Percentiles rank a stretch among this genome's conserved stretches.
Evolutionary conservation across 2,888 invertebrate species (phyloP).

Genomic region (Caradrina clavipalpis): DNA sequence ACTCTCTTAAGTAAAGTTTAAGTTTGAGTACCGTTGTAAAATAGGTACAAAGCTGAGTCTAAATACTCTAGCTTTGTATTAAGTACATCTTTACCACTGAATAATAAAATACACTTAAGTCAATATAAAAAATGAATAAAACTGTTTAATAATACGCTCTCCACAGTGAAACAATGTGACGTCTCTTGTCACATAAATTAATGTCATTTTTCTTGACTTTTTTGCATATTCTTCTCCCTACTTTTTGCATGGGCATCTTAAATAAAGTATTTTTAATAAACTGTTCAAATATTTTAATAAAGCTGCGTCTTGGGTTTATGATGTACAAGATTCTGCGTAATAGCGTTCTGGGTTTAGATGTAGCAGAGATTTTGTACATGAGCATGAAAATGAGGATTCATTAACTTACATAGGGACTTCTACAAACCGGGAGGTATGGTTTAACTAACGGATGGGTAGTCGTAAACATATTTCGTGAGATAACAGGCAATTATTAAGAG

Average conservation of each 20-base stretch:
- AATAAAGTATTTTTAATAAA: slow-evolving; percentile 57
- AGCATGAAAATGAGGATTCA: not conserved
- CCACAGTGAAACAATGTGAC: slow-evolving; percentile 16
- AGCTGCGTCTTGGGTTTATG: slow-evolving; percentile 22
- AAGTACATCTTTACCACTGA: not conserved
- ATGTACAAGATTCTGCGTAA: slow-evolving; percentile 26
- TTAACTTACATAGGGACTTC: not conserved
- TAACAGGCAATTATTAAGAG: too few species aligned
- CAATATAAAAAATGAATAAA: slow-evolving; percentile 4
- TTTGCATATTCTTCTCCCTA: slow-evolving; percentile 20
- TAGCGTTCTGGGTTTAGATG: slow-evolving; percentile 1
- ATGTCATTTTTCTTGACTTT: slow-evolving; percentile 8
- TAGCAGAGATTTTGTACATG: slow-evolving; percentile 5
- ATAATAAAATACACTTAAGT: not conserved
- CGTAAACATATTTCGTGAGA: not conserved
- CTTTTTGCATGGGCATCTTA: slow-evolving; percentile 29
- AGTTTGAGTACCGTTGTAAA: too few species aligned
- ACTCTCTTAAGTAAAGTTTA: too few species aligned
- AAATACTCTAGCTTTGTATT: not conserved
- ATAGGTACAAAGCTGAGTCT: not conserved
- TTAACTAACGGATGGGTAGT: not conserved
- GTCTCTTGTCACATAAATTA: slow-evolving; percentile 31
- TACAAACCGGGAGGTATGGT: not conserved
- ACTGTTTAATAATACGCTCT: not conserved
- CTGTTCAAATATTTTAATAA: slow-evolving; percentile 57